phyloP scores from a whole-genome alignment of 2,888 invertebrate species.

The Metalampra italica region DNA sequence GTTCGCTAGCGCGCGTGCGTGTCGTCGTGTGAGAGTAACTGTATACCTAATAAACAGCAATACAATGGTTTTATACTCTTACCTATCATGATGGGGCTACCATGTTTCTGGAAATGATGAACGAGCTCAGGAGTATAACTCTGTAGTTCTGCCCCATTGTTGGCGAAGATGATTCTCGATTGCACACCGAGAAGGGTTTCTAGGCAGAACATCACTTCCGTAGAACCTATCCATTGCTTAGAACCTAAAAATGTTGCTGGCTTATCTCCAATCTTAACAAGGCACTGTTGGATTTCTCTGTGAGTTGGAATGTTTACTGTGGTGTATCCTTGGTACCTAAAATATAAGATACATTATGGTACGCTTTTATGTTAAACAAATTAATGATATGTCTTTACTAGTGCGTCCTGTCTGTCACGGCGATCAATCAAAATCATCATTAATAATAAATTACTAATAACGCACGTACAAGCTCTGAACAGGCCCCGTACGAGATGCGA shows the following conservation, averaged over 20 bases:
- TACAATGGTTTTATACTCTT: slow-evolving; percentile 29
- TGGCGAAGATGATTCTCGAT: slow-evolving; percentile 90
- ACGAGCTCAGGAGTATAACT: slow-evolving; percentile 89
- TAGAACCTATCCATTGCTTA: slow-evolving; percentile 98
- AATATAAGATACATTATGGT: slow-evolving; percentile 11
- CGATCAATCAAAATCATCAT: no score
- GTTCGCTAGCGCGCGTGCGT: no score
- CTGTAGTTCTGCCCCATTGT: slow-evolving; percentile 90
- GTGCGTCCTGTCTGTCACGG: no score
- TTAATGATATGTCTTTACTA: neutral
- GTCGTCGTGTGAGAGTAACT: no score
- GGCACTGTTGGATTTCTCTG: slow-evolving; percentile 93
- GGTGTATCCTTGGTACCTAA: slow-evolving; percentile 89
- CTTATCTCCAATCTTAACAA: slow-evolving; percentile 97
- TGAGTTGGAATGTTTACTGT: slow-evolving; percentile 88
- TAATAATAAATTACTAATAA: no score
- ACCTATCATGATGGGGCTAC: slow-evolving; percentile 99
- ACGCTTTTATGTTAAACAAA: neutral
- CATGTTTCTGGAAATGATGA: slow-evolving; percentile 94
- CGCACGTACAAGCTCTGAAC: no score
- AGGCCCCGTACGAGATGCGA: no score
- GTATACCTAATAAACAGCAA: no score
- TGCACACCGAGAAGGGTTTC: slow-evolving; percentile 88
- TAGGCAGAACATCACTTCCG: slow-evolving; percentile 96
- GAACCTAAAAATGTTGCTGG: slow-evolving; percentile 91